Conservation (phyloP, 37 sponge, comb jelly and placozoan genomes). For the Diacarnus erythraeanus region DNA sequence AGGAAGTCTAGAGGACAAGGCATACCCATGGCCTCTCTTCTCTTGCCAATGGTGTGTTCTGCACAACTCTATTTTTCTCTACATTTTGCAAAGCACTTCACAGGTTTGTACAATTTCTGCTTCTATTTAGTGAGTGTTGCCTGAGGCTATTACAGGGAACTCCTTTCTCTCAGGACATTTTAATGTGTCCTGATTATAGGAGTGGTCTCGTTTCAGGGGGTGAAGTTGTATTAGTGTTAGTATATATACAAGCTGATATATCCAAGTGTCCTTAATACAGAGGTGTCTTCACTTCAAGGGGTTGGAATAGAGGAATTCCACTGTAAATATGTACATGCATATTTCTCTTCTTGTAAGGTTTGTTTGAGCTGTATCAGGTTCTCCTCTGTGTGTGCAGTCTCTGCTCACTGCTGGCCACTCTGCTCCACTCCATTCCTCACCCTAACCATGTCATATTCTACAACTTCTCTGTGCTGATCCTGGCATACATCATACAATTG, state of each 20-base stretch:
- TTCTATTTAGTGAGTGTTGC: too few relatives aligned
- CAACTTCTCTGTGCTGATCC: slow-evolving; percentile 27
- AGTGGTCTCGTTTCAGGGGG: too few relatives aligned
- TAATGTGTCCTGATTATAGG: too few relatives aligned
- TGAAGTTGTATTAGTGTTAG: too few relatives aligned
- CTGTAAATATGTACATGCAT: too few relatives aligned
- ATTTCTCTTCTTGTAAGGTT: too few relatives aligned
- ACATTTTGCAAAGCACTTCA: slow-evolving; percentile 17
- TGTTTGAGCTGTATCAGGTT: slow-evolving; percentile 34
- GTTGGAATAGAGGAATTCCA: too few relatives aligned
- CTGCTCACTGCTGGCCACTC: slow-evolving; percentile 48
- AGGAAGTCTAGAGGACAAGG: slow-evolving; percentile 46
- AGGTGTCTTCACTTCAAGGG: too few relatives aligned
- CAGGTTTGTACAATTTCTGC: too few relatives aligned
- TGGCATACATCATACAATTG: slow-evolving; percentile 19
- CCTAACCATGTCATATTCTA: slow-evolving; percentile 64
- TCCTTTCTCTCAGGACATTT: too few relatives aligned
- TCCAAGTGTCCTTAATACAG: too few relatives aligned
- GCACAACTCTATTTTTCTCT: slow-evolving; percentile 40
- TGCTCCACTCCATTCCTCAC: slow-evolving; percentile 47
- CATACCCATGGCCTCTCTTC: slow-evolving; percentile 56
- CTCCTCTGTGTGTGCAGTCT: slow-evolving; percentile 23
- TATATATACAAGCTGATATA: too few relatives aligned
- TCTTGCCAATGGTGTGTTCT: slow-evolving; percentile 47
- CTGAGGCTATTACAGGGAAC: background rate